A percentile compares a stretch with the other conserved stretches of the same genome.
These are phyloP conservation scores for Platyscapa corneri DNA, from an alignment of 1,140 invertebrate species.

Conservation along the genomic window DNA sequence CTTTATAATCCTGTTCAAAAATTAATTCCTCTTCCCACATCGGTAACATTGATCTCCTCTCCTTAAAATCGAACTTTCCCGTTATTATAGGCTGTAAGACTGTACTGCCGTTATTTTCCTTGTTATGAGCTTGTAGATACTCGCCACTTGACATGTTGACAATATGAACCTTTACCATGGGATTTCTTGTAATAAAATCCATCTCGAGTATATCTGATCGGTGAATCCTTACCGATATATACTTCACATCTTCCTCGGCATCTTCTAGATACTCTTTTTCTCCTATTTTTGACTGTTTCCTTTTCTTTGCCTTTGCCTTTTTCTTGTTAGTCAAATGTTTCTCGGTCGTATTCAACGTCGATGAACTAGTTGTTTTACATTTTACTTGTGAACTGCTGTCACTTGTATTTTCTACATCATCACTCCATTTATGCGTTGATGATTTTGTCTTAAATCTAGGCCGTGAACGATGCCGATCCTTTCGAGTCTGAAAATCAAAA, in stretches of 20 bases:
- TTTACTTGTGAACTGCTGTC: slow-evolving; percentile 47
- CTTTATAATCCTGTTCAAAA: slow-evolving; percentile 77
- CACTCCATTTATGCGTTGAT: not conserved
- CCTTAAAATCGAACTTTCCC: slow-evolving; percentile 66
- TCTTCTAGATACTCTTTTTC: not conserved
- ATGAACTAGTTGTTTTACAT: slow-evolving; percentile 48
- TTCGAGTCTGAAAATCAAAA: slow-evolving; percentile 16
- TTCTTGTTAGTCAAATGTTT: slow-evolving; percentile 32
- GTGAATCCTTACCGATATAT: slow-evolving; percentile 65
- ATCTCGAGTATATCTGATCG: slow-evolving; percentile 63
- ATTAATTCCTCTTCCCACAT: slow-evolving; percentile 80
- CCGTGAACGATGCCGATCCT: slow-evolving; percentile 4
- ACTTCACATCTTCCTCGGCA: slow-evolving; percentile 54
- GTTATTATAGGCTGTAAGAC: slow-evolving; percentile 65
- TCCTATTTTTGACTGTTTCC: slow-evolving; percentile 55
- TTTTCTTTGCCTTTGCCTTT: slow-evolving; percentile 20
- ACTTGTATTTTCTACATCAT: not conserved
- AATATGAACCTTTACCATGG: slow-evolving; percentile 71
- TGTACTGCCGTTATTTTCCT: slow-evolving; percentile 31
- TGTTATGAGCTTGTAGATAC: slow-evolving; percentile 59
- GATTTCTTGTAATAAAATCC: slow-evolving; percentile 67
- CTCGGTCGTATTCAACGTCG: slow-evolving; percentile 43
- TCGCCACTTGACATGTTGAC: slow-evolving; percentile 63
- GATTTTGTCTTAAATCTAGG: slow-evolving; percentile 28
- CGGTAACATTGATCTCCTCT: slow-evolving; percentile 72